Percentiles rank a stretch among this genome's conserved stretches.
Conservation (phyloP, 1,140 invertebrate genomes). For the Dendroctonus ponderosae region DNA sequence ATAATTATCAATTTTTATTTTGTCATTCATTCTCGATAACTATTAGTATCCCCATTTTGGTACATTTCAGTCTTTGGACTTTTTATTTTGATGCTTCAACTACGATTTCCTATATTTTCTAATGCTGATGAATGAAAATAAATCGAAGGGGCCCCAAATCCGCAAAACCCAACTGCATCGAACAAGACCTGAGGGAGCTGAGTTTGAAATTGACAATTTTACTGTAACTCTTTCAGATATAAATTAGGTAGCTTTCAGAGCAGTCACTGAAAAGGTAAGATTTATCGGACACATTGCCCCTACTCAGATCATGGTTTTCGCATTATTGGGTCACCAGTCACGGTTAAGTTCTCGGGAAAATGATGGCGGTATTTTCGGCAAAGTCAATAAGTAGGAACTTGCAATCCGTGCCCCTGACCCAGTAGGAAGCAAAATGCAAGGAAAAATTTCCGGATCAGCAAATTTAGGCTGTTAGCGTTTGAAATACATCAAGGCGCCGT, state of each 20-base stretch:
- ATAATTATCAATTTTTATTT: too few relatives aligned
- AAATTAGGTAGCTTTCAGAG: conserved; percentile 4
- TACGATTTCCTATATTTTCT: too few relatives aligned
- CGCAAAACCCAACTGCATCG: too few relatives aligned
- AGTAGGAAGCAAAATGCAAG: not conserved
- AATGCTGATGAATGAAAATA: too few relatives aligned
- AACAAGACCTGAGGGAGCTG: not conserved
- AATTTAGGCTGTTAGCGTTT: not conserved
- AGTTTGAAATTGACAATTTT: conserved; percentile 15
- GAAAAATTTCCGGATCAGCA: not conserved
- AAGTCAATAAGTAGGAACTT: not conserved
- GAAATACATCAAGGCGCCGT: not conserved
- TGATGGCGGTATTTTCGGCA: conserved; percentile 2
- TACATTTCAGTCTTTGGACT: too few relatives aligned
- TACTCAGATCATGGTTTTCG: conserved; percentile 1
- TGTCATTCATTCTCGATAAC: too few relatives aligned
- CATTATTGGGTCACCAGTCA: not conserved
- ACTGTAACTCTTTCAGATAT: conserved; percentile 2
- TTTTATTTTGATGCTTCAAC: too few relatives aligned
- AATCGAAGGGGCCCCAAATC: too few relatives aligned
- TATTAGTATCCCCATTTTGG: too few relatives aligned
- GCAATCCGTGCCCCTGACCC: not conserved
- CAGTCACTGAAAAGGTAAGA: conserved; percentile 8
- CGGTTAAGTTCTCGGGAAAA: not conserved
- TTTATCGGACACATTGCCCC: conserved; percentile 3